A percentile compares a stretch with the other conserved stretches of the same genome.
phyloP scores from a whole-genome alignment of 2,888 invertebrate genomes.

The Troides helena region DNA sequence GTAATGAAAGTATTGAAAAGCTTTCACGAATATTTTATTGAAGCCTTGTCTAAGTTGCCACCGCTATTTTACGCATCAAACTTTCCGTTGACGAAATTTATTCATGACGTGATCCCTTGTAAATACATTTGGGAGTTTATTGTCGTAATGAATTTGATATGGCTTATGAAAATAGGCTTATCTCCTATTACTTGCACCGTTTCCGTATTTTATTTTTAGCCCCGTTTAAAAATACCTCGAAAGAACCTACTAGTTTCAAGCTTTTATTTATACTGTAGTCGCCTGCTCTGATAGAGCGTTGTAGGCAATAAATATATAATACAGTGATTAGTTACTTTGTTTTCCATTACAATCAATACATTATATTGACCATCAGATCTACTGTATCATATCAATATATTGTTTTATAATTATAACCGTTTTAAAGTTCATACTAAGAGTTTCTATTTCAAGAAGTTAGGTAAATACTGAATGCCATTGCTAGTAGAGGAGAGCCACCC shows the following conservation, averaged over 20 bases:
- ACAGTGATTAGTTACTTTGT: too few relatives aligned
- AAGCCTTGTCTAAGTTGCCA: slow-evolving; percentile 64
- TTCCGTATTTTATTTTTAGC: slow-evolving; percentile 33
- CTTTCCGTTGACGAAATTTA: slow-evolving; percentile 74
- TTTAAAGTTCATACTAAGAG: too few relatives aligned
- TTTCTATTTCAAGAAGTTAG: too few relatives aligned
- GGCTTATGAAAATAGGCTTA: slow-evolving; percentile 69
- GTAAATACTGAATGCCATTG: too few relatives aligned
- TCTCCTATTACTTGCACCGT: slow-evolving; percentile 45
- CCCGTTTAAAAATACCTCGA: slow-evolving; percentile 4
- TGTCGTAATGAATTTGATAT: slow-evolving; percentile 79
- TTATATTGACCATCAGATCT: too few relatives aligned
- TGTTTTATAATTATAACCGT: too few relatives aligned
- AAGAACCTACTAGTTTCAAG: neutral
- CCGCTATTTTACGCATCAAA: slow-evolving; percentile 74
- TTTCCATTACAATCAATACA: too few relatives aligned
- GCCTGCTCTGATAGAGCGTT: too few relatives aligned
- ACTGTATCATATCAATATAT: too few relatives aligned
- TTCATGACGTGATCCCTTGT: slow-evolving; percentile 78
- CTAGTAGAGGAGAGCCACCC: too few relatives aligned
- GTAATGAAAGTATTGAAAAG: slow-evolving; percentile 9
- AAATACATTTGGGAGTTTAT: slow-evolving; percentile 78
- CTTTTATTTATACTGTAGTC: neutral
- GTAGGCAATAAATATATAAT: too few relatives aligned
- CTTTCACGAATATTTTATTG: slow-evolving; percentile 35